These are phyloP conservation scores for Sicus ferrugineus DNA, from an alignment of 2,888 invertebrate genomes.

Conservation along the genomic window DNA sequence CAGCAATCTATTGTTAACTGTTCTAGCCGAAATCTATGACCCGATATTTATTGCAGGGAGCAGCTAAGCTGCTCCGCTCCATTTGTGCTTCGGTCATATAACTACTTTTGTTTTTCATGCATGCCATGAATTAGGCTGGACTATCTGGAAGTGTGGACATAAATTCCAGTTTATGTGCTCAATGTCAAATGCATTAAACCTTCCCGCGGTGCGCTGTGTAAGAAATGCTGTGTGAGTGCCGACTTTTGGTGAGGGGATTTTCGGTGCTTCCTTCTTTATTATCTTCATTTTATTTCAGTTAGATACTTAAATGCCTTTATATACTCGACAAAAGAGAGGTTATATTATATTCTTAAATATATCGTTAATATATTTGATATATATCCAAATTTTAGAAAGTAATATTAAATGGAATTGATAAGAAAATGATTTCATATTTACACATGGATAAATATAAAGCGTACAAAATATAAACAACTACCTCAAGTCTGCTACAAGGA, in stretches of 20 bases:
- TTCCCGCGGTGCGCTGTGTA: not conserved
- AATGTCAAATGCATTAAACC: conserved; percentile 27
- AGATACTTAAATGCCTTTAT: too few species aligned
- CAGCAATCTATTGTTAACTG: conserved; percentile 22
- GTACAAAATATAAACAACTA: too few species aligned
- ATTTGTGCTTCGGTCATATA: conserved; percentile 5
- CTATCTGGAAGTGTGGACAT: conserved; percentile 20
- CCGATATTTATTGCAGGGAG: not conserved
- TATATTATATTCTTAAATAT: too few species aligned
- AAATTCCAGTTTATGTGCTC: conserved; percentile 28
- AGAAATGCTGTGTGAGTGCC: not conserved
- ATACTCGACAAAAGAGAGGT: too few species aligned
- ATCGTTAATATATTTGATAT: too few species aligned
- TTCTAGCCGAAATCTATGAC: conserved; percentile 14
- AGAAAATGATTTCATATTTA: too few species aligned
- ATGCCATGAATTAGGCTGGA: not conserved
- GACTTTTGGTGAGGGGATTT: not conserved
- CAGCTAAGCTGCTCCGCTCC: conserved; percentile 20
- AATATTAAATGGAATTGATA: too few species aligned
- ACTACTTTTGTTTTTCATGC: conserved; percentile 2
- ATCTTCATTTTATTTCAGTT: too few species aligned
- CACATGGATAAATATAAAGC: too few species aligned
- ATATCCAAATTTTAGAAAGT: too few species aligned
- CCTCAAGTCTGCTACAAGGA: too few species aligned
- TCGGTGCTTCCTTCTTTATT: not conserved